Evolutionary conservation across 2,797 vertebrate species (phyloP).

Genomic region (Bufotes viridis): DNA sequence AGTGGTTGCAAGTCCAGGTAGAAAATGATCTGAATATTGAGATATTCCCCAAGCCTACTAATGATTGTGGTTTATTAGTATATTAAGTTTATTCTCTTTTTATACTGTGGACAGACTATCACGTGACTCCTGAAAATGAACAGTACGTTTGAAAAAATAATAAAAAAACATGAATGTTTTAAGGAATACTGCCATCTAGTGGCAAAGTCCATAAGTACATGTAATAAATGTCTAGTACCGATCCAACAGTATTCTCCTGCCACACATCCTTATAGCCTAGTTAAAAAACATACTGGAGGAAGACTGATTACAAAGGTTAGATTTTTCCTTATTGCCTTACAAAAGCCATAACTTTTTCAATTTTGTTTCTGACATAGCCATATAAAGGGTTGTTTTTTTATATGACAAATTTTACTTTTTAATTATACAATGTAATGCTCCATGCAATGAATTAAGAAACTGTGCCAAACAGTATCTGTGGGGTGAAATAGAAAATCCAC

Average conservation of each 20-base stretch:
- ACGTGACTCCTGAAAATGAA: neutral
- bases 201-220: neutral
- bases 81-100: neutral
- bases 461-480: too few species aligned
- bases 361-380: too few species aligned
- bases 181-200: slow-evolving; percentile 26
- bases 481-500: too few species aligned
- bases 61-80: neutral
- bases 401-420: too few species aligned
- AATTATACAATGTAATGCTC: too few species aligned
- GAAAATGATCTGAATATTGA: neutral
- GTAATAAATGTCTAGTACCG: neutral
- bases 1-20: neutral
- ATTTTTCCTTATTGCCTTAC: too few species aligned
- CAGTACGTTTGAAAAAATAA: neutral
- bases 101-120: neutral
- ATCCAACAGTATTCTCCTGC: neutral
- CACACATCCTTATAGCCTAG: neutral
- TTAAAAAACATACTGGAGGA: neutral
- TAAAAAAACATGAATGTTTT: neutral
- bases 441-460: too few species aligned
- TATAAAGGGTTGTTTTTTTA: too few species aligned
- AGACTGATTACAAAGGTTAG: neutral
- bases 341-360: too few species aligned
- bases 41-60: neutral